Evolutionary conservation across 2,797 vertebrate species (phyloP).

Genomic region (Rhinoraja longicauda): DNA sequence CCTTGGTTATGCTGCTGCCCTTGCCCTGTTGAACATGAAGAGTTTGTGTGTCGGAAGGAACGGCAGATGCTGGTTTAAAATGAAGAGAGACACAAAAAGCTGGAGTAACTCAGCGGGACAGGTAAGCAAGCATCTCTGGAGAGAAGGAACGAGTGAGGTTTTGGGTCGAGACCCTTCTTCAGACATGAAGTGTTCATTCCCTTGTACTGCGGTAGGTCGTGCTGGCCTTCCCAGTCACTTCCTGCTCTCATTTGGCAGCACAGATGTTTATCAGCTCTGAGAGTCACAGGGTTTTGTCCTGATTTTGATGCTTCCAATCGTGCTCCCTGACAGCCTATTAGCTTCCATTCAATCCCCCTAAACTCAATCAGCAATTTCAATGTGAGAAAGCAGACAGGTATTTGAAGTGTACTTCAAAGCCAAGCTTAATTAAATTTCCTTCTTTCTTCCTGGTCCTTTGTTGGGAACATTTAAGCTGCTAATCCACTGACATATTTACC

Average conservation of each 20-base stretch:
- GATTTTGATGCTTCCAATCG: neutral
- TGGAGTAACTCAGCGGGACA: no score
- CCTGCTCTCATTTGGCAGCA: neutral
- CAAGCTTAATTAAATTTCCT: neutral
- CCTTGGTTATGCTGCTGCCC: no score
- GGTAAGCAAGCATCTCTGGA: no score
- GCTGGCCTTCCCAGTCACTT: neutral
- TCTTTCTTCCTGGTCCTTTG: neutral
- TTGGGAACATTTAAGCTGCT: neutral
- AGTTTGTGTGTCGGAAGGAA: no score
- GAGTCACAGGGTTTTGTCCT: neutral
- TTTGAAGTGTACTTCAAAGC: neutral
- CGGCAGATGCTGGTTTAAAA: no score
- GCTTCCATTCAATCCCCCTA: slow-evolving; percentile 27
- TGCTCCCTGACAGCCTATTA: slow-evolving; percentile 25
- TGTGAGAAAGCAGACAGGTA: neutral
- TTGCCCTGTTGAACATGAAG: neutral
- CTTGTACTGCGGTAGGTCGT: neutral
- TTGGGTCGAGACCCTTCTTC: no score
- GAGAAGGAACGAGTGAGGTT: no score
- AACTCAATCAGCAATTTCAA: slow-evolving; percentile 33
- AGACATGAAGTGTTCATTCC: neutral
- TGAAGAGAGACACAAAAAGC: no score
- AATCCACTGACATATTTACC: neutral
- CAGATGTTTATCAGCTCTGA: slow-evolving; percentile 34